Evolutionary conservation across 2,113 vertebrate genomes (phyloP).

Genomic region (Mesitornis unicolor): DNA sequence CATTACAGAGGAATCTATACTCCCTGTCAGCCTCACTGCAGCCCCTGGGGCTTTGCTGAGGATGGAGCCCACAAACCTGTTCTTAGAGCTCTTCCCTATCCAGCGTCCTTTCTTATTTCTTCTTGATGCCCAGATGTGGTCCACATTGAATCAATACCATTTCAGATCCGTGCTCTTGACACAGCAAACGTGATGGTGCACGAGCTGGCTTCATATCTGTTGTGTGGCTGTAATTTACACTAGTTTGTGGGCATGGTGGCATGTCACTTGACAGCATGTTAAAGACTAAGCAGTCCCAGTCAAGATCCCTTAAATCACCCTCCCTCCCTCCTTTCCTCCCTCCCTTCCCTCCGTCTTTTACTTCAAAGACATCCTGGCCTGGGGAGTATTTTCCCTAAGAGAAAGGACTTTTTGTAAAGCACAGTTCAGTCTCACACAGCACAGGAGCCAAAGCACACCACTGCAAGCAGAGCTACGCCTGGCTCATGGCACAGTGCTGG

Average conservation of each 20-base stretch:
- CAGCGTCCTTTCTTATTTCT: neutral
- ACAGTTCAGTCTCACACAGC: neutral
- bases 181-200: neutral
- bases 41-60: neutral
- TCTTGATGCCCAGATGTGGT: neutral
- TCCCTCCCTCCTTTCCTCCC: neutral
- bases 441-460: neutral
- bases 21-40: neutral
- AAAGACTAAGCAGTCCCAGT: neutral
- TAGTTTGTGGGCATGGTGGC: neutral
- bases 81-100: neutral
- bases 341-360: neutral
- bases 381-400: neutral
- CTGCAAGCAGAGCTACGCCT: neutral
- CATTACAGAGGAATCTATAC: neutral
- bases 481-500: rapidly evolving
- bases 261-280: rapidly evolving
- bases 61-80: neutral
- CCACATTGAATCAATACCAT: neutral
- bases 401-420: neutral
- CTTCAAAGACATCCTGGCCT: neutral
- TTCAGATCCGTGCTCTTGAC: neutral
- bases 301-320: neutral
- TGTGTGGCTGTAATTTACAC: neutral
- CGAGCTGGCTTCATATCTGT: rapidly evolving